Evolutionary conservation across 1,140 invertebrate species (phyloP), one percentile per base, ranked within the genome.

Genomic region (Heliconius melpomene): DNA sequence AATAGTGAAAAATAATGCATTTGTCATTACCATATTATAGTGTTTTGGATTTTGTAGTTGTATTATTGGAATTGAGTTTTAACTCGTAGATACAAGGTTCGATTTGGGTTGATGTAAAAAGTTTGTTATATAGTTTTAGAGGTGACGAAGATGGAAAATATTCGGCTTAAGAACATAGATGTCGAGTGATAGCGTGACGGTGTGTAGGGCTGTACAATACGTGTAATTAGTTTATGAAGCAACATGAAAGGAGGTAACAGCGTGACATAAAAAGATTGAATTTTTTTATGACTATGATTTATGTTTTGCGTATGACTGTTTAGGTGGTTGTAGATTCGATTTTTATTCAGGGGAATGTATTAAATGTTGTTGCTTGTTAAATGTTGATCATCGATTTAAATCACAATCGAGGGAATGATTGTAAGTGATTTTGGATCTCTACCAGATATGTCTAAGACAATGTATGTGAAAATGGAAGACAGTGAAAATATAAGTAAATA

Each of bases 71-170:
- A 13, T 66, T 66, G 23, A 6, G 11, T 29, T 11, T 66, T 66
- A 29, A 1, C 26, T 2, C 13, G 60, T 26, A 26, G 13, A 9
- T 29, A 66, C 7, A 66, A 29, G 13, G 13, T 66, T 66, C 26
- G 26, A 29, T 66, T 66, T 66, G 9, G 60, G 3, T 26, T 66
- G 60, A 16, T 26, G 26, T 29, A 7, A 66, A 46, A 16, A 66
- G 0, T 66, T 66, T 66, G 23, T 66, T 54, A 46, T 80, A 46
- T 79, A 80, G 84, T 82, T 85, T 82, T 74, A 84, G 86, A 89
- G 86, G 89, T 90, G 89, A 90, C 88, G 89, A 87, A 85, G 82
- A 88, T 85, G 79, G 86, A 87, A 89, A 89, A 88, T 90, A 90
- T 90, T 90, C 86, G 85, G 84, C 82, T 85, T 86, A 84, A 89